Conservation (phyloP, 2,113 vertebrate genomes). For the Petrocephalus zakoni region DNA sequence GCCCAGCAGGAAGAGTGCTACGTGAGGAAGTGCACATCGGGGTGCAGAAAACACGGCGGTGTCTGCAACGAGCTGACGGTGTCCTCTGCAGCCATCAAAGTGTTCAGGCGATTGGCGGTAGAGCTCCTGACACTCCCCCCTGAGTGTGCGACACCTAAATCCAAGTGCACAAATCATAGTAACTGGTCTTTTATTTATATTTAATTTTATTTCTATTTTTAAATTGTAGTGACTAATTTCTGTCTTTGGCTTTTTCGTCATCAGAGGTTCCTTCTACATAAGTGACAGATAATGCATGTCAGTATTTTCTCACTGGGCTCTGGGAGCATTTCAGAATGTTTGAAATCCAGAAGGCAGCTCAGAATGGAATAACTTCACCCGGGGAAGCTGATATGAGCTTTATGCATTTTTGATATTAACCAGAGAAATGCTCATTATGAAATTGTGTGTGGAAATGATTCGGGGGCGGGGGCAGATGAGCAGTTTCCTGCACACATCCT, state of each 20-base stretch:
- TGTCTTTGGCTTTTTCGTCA: constrained; percentile 53
- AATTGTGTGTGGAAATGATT: neutral
- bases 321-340: neutral
- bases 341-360: neutral
- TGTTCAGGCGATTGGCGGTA: constrained; percentile 55
- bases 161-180: constrained; percentile 56
- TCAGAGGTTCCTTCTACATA: constrained; percentile 49
- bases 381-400: neutral
- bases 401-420: neutral
- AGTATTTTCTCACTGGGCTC: neutral
- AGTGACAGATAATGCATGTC: constrained; percentile 11
- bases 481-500: neutral
- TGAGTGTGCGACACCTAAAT: constrained; percentile 65
- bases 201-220: no score
- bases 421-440: neutral
- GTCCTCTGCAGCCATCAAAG: constrained; percentile 58
- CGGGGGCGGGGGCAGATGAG: neutral
- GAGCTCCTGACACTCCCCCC: constrained; percentile 50
- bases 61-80: constrained; percentile 60
- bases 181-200: constrained; percentile 56
- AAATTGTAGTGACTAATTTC: constrained; percentile 66
- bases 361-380: neutral
- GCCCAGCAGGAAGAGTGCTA: neutral
- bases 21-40: constrained; percentile 26
- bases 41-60: constrained; percentile 47